Evolutionary conservation across 2,797 vertebrate species (phyloP).

Genomic region (Vespertilio murinus): DNA sequence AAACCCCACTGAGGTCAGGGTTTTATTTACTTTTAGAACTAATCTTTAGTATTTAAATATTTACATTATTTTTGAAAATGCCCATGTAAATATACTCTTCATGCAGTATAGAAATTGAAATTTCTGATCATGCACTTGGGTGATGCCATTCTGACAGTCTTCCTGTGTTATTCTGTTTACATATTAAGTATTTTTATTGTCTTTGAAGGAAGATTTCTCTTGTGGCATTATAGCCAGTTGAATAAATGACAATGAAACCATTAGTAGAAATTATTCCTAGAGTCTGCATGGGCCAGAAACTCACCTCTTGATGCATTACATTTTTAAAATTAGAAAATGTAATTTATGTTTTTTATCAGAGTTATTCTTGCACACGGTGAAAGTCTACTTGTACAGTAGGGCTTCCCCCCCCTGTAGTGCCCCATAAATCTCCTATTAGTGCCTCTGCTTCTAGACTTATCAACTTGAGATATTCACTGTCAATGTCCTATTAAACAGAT

Average conservation of each 20-base stretch:
- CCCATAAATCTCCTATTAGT: no score
- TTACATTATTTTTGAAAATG: background rate
- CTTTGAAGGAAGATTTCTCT: background rate
- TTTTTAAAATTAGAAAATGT: background rate
- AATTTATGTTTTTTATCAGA: background rate
- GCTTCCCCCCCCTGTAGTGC: background rate
- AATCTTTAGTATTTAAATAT: background rate
- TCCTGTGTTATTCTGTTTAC: background rate
- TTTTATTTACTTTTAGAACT: background rate
- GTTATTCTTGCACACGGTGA: background rate
- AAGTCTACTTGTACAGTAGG: background rate
- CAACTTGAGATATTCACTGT: background rate
- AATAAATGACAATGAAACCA: background rate
- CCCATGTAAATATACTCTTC: background rate
- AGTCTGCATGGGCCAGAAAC: background rate
- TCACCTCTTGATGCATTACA: background rate
- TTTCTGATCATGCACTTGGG: background rate
- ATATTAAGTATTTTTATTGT: constrained; percentile 19
- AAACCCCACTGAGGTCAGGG: no score
- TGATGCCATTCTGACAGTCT: background rate
- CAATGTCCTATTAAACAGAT: background rate
- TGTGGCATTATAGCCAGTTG: background rate
- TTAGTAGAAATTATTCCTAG: background rate
- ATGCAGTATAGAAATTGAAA: background rate
- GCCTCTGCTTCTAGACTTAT: background rate